Base-by-base conservation (phyloP, 2,113 vertebrate species). In the Azemiops feae region DNA sequence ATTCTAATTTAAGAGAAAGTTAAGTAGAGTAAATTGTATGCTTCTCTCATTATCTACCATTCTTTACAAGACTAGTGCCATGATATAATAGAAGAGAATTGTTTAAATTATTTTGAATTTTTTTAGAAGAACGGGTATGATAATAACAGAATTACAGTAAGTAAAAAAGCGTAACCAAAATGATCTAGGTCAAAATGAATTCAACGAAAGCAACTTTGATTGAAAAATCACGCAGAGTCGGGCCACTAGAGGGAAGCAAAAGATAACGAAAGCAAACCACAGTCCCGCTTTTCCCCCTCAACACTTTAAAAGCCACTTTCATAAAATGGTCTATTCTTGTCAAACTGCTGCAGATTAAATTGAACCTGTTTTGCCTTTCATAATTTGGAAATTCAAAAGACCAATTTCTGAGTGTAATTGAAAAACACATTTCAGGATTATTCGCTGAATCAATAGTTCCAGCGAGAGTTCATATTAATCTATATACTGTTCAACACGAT, bases 331-430 rank as follows among this genome's bases (percentile, higher is more conserved):
- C 81, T 87, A 30, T 39, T 86, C 45, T 0, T 86, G 89, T 91
- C 34, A 54, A 89, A 92, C 23, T 30, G 60, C 53, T 92, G 74
- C 93, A 96, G 91, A 96, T 94, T 95, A 95, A 96, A 95, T 89
- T 94, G 92, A 93, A 95, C 54, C 87, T 20, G 50, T 92, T 93
- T 94, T 93, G 95, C 93, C 93, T 92, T 96, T 69, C 91, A 91
- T 95, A 94, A 96, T 89, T 95, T 93, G 87, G 90, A 91, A 96
- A 93, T 95, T 96, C 92, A 95, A 93, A 94, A 95, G 93, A 93
- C 93, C 94, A 94, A 96, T 96, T 95, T 95, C 95, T 95, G 94
- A 95, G 85, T 91, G 93, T 95, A 95, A 96, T 93, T 96, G 95
- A 93, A 95, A 96, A 95, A 69, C 92, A 94, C 94, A 95, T 94